Conservation (phyloP, 2,888 invertebrate genomes). For the Silvanus unidentatus region DNA sequence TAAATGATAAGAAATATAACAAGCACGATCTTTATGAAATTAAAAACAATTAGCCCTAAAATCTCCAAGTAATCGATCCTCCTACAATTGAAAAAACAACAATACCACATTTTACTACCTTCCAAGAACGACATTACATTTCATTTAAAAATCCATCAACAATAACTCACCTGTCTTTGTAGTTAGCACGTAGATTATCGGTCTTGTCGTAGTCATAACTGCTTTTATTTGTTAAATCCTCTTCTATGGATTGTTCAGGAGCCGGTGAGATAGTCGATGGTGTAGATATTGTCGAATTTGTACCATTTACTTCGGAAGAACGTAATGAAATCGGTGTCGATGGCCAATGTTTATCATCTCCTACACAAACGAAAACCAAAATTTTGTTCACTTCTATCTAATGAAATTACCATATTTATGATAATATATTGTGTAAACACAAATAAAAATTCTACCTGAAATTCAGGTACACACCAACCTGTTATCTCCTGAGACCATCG, state of each 20-base stretch:
- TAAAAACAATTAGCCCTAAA: constrained; percentile 10
- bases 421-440: too few relatives aligned
- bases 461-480: constrained; percentile 39
- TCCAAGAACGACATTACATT: background rate
- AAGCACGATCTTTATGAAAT: constrained; percentile 10
- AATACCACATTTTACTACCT: background rate
- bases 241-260: constrained; percentile 35
- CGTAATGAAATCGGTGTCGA: constrained; percentile 36
- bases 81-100: constrained; percentile 7
- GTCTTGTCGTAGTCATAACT: constrained; percentile 33
- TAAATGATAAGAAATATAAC: constrained; percentile 11
- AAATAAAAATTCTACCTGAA: too few relatives aligned
- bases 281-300: constrained; percentile 46
- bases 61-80: constrained; percentile 8
- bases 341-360: constrained; percentile 41
- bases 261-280: constrained; percentile 59
- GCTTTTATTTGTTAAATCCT: constrained; percentile 28
- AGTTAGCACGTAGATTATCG: constrained; percentile 27
- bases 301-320: constrained; percentile 35
- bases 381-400: too few relatives aligned
- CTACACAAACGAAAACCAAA: constrained; percentile 23
- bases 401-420: too few relatives aligned
- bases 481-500: constrained; percentile 76
- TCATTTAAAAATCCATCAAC: background rate
- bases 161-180: constrained; percentile 7